Base-by-base conservation (phyloP, 2,113 vertebrate species). In the Coptodon bakossiorum region DNA sequence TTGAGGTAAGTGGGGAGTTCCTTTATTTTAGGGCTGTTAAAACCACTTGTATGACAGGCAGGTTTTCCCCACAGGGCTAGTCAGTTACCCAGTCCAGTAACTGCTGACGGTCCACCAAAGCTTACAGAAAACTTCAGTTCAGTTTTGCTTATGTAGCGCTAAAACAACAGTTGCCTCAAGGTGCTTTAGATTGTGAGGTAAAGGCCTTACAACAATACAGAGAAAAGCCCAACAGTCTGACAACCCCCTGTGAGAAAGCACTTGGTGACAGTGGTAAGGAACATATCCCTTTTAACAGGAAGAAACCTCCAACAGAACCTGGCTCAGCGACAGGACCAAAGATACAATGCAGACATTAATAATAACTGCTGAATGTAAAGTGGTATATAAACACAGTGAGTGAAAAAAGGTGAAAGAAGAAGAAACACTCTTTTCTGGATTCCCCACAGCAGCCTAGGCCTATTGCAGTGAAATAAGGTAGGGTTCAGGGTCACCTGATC, bases 21-120 rank as follows among this genome's bases (percentile, higher is more conserved):
- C 31, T 90, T 43, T 53, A 7, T 87, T 91, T 81, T n/a, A 82
- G 66, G 52, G 81, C 82, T 82, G 81, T 93, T 89, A 88, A 90
- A 82, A 92, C 85, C 91, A 86, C 53, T 83, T 16, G 31, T 83
- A 83, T 88, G 91, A 93, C 87, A 88, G 86, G 71, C 61, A 71
- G 85, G 17, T 66, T 89, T 88, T 38, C 90, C 93, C 90, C 24
- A 53, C 7, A 63, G 90, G 87, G 81, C 80, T 90, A 81, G 83
- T 94, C 89, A 91, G 91, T 86, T 88, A 81, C 86, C 4, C 38
- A 6, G 76, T 50, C 80, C 59, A 63, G 17, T 94, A 89, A 85
- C 86, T 80, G 87, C 86, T 76, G 89, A 89, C 52, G 80, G 61
- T 54, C 2, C 38, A 48, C 61, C 87, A 86, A 82, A 86, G 86